Evolutionary conservation across 1,140 invertebrate genomes (phyloP).

Genomic region (Cydia splendana): DNA sequence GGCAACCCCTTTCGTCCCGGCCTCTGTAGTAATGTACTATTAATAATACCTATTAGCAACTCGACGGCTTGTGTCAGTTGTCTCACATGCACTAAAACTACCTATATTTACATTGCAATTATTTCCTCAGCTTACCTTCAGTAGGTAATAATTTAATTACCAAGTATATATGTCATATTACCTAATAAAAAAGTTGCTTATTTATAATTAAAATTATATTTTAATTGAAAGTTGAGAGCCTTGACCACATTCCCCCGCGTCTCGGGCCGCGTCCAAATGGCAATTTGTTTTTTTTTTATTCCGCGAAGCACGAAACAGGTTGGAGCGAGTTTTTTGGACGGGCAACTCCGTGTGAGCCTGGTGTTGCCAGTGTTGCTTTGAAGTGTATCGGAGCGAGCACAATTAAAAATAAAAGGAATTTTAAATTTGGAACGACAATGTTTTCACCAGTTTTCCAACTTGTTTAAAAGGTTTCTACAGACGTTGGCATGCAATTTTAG

Average conservation of each 20-base stretch:
- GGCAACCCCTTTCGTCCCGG: too few species aligned
- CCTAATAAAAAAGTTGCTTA: neutral
- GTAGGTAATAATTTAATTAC: too few species aligned
- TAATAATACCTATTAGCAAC: too few species aligned
- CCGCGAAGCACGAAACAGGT: conserved; percentile 67
- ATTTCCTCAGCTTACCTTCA: neutral
- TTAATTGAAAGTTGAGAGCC: conserved; percentile 55
- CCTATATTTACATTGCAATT: neutral
- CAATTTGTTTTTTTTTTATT: conserved; percentile 65
- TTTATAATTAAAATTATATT: conserved; percentile 26
- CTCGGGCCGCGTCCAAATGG: conserved; percentile 50
- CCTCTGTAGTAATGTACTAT: too few species aligned
- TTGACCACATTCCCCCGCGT: conserved; percentile 66
- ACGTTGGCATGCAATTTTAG: too few species aligned
- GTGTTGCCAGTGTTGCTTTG: conserved; percentile 38
- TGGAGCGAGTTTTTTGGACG: conserved; percentile 64
- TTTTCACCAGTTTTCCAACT: conserved; percentile 18
- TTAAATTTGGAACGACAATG: neutral
- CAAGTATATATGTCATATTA: neutral
- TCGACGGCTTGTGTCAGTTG: neutral
- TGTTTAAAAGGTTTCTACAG: too few species aligned
- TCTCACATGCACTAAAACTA: neutral
- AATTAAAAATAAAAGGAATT: conserved; percentile 1
- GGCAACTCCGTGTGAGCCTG: conserved; percentile 36
- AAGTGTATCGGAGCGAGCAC: neutral